phyloP scores from a whole-genome alignment of 2,113 vertebrate species.

The Todiramphus chloris region DNA sequence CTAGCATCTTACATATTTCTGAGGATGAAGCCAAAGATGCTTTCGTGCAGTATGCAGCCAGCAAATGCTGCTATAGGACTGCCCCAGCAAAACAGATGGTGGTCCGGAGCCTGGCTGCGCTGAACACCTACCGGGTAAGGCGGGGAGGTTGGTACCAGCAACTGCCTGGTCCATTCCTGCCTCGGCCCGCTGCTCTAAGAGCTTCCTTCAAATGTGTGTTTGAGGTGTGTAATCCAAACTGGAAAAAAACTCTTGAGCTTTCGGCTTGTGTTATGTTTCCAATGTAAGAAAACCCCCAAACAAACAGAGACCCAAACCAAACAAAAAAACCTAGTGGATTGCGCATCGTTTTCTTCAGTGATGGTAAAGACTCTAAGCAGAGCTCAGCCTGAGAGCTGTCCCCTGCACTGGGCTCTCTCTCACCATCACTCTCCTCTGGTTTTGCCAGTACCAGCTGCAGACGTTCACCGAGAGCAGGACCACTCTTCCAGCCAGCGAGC shows the following conservation, averaged over 20 bases:
- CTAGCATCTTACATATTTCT: conserved; percentile 67
- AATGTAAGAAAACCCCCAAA: background rate
- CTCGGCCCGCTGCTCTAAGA: no score
- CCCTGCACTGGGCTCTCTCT: background rate
- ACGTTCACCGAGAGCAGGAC: background rate
- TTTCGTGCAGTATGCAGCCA: conserved; percentile 48
- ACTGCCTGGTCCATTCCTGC: accelerated
- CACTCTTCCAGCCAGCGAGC: background rate
- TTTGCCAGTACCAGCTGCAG: background rate
- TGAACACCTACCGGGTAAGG: conserved; percentile 72
- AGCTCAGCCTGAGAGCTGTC: background rate
- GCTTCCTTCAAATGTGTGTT: background rate
- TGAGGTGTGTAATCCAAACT: background rate
- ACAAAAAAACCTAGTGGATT: no score
- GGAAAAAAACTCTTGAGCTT: background rate
- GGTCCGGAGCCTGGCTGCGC: conserved; percentile 60
- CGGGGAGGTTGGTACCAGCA: accelerated
- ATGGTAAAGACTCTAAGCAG: background rate
- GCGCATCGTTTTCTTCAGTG: accelerated
- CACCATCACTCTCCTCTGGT: background rate
- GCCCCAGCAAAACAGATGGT: conserved; percentile 63
- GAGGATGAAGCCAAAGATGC: conserved; percentile 69
- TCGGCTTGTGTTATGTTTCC: background rate
- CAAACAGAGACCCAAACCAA: background rate
- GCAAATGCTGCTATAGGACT: conserved; percentile 70